A percentile compares a stretch with the other conserved stretches of the same genome.
Conservation (phyloP, 1,140 invertebrate genomes). For the Brachionus asplanchnoidis region DNA sequence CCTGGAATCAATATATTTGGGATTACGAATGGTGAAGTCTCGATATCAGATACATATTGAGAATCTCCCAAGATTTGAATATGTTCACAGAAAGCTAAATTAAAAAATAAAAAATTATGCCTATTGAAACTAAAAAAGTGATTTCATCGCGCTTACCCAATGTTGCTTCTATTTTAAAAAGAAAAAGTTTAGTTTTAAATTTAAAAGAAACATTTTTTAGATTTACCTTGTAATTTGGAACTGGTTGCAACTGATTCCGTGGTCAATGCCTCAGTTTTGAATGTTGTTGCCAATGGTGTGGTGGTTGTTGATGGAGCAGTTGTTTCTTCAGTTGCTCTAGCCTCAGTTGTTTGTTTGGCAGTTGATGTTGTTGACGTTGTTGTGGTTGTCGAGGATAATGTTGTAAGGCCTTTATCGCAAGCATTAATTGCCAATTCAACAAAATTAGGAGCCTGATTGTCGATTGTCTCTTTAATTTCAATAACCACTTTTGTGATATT, state of each 20-base stretch:
- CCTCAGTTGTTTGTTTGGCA: not conserved
- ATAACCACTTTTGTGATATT: not conserved
- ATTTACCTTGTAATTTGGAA: too few species aligned
- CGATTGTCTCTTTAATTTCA: not conserved
- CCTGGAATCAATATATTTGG: not conserved
- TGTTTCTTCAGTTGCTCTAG: not conserved
- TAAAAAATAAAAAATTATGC: too few species aligned
- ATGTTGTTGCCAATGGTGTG: too few species aligned
- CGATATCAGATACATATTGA: not conserved
- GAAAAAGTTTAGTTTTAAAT: too few species aligned
- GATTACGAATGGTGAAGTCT: not conserved
- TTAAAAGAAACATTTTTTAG: too few species aligned
- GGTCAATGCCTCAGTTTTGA: not conserved
- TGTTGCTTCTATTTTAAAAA: too few species aligned
- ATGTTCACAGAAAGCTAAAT: not conserved
- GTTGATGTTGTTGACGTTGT: slow-evolving; percentile 15
- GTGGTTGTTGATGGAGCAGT: not conserved
- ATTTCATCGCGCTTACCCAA: too few species aligned
- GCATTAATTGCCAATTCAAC: not conserved
- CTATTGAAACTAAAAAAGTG: too few species aligned
- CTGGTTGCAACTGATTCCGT: not conserved
- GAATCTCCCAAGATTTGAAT: not conserved
- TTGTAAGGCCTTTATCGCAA: not conserved
- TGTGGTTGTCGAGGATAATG: not conserved
- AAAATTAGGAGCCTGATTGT: not conserved